Conservation (phyloP, 2,888 invertebrate species). For the Leptopterna dolabrata region DNA sequence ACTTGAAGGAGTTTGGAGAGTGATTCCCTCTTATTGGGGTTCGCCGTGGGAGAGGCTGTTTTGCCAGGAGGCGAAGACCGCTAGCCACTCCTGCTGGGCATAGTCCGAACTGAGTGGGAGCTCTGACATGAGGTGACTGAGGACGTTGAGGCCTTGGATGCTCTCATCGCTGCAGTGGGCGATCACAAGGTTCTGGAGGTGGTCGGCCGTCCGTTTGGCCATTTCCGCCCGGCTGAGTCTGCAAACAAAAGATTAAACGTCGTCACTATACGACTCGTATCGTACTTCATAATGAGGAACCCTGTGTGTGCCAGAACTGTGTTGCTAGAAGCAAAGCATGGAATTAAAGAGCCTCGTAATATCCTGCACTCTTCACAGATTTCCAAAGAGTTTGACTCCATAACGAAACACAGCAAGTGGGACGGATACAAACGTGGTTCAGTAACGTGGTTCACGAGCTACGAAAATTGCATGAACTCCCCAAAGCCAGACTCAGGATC, state of each 20-base stretch:
- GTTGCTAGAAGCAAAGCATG: too few species aligned
- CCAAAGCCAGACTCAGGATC: too few species aligned
- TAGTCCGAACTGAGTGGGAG: slow-evolving; percentile 74
- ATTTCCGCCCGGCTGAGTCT: slow-evolving; percentile 73
- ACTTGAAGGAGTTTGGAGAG: neutral
- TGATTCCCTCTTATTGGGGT: neutral
- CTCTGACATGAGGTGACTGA: slow-evolving; percentile 69
- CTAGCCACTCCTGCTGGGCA: slow-evolving; percentile 68
- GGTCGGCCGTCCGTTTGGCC: slow-evolving; percentile 70
- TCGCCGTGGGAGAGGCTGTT: neutral
- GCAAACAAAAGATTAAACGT: slow-evolving; percentile 57
- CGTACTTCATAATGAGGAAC: too few species aligned
- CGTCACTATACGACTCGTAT: too few species aligned
- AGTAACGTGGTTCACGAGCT: too few species aligned
- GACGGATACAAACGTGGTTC: too few species aligned
- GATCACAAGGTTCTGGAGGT: slow-evolving; percentile 68
- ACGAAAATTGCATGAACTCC: too few species aligned
- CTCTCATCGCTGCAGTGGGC: slow-evolving; percentile 63
- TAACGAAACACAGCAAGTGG: too few species aligned
- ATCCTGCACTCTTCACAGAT: too few species aligned
- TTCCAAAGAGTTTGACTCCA: too few species aligned
- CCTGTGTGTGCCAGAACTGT: too few species aligned
- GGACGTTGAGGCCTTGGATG: slow-evolving; percentile 64
- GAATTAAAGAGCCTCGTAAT: too few species aligned
- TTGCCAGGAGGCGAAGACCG: slow-evolving; percentile 51